phyloP scores from a whole-genome alignment of 2,888 invertebrate species.

The Imbricaverruca yamaguchii region DNA sequence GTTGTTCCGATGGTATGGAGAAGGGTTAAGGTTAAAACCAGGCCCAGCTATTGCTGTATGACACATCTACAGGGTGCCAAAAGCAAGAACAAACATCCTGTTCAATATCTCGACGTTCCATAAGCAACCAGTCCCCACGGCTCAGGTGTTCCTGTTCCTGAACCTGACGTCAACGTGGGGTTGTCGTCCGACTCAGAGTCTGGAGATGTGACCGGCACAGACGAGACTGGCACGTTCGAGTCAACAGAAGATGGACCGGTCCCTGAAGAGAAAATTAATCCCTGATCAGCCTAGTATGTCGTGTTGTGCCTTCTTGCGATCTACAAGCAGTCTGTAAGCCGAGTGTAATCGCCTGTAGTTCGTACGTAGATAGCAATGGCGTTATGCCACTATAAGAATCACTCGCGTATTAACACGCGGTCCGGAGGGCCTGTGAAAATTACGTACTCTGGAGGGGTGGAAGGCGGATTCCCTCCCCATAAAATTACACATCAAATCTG shows the following conservation, averaged over 20 bases:
- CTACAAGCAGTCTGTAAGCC: too few relatives aligned
- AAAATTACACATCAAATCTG: too few relatives aligned
- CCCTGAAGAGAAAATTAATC: constrained; percentile 4
- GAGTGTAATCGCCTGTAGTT: too few relatives aligned
- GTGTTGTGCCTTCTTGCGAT: too few relatives aligned
- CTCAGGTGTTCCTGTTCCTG: constrained; percentile 20
- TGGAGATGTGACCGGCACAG: background rate
- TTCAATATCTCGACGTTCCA: too few relatives aligned
- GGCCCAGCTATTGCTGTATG: background rate
- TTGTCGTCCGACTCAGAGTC: background rate
- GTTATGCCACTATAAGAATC: too few relatives aligned
- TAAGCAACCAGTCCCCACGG: constrained; percentile 23
- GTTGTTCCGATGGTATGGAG: background rate
- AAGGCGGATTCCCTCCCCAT: too few relatives aligned
- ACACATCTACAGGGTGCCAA: background rate
- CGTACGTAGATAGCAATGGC: too few relatives aligned
- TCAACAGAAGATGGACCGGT: background rate
- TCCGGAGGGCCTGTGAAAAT: too few relatives aligned
- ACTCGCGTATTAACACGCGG: too few relatives aligned
- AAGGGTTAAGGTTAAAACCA: background rate
- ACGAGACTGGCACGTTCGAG: background rate
- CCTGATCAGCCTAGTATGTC: too few relatives aligned
- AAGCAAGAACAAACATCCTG: background rate
- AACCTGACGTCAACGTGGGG: constrained; percentile 22
- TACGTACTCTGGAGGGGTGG: too few relatives aligned